Conservation (phyloP, 2,888 invertebrate species). For the Pycnomerus fuliginosus region DNA sequence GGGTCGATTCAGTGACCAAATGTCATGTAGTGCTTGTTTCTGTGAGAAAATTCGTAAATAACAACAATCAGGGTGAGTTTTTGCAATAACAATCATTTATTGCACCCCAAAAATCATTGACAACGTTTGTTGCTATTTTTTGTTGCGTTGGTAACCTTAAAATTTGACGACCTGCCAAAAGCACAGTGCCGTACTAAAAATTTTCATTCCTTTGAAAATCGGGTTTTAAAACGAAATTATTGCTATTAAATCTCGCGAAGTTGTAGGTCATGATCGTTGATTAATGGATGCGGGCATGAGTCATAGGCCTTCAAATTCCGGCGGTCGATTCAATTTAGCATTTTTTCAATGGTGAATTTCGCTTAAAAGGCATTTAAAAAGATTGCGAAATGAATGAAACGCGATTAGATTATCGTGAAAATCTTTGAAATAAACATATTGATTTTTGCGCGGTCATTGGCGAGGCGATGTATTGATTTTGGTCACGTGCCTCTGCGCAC, state of each 20-base stretch:
- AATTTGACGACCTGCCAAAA: background rate
- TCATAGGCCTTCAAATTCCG: too few relatives aligned
- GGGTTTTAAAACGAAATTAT: background rate
- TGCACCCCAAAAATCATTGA: background rate
- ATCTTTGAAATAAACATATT: conserved; percentile 29
- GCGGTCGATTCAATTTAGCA: too few relatives aligned
- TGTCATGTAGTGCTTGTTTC: conserved; percentile 23
- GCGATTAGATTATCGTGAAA: background rate
- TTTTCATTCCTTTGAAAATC: background rate
- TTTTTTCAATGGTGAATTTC: too few relatives aligned
- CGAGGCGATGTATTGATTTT: conserved; percentile 34
- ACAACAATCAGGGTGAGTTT: conserved; percentile 32
- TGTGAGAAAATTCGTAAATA: conserved; percentile 24
- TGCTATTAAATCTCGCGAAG: background rate
- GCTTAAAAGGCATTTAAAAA: too few relatives aligned
- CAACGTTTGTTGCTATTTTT: background rate
- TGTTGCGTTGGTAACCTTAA: conserved; percentile 15
- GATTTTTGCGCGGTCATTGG: conserved; percentile 33
- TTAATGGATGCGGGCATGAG: conserved; percentile 14
- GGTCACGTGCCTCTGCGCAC: conserved; percentile 35
- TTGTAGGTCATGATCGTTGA: conserved; percentile 36
- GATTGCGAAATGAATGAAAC: background rate
- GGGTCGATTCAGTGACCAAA: conserved; percentile 17
- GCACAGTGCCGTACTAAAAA: conserved; percentile 20
- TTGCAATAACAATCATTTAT: conserved; percentile 4